Conservation (phyloP, 2,797 vertebrate species). For the Uromys caudimaculatus region DNA sequence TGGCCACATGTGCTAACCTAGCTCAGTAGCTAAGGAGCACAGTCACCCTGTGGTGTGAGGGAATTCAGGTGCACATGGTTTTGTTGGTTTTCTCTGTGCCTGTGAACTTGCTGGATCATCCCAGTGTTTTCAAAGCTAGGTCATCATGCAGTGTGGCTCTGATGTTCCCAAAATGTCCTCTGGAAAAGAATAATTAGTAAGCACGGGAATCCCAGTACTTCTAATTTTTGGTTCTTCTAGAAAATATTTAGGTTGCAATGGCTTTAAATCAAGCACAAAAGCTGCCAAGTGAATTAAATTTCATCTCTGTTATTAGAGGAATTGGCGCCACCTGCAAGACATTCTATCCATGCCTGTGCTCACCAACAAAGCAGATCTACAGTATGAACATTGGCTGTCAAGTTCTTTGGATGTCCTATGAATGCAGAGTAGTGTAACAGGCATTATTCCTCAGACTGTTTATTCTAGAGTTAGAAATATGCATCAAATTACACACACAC, state of each 20-base stretch:
- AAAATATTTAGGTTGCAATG: slow-evolving; percentile 38
- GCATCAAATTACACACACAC: background rate
- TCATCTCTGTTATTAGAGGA: slow-evolving; percentile 64
- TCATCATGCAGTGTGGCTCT: fast-evolving
- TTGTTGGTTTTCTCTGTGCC: background rate
- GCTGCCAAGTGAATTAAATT: slow-evolving; percentile 53
- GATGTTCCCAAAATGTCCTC: background rate
- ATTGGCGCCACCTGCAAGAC: slow-evolving; percentile 49
- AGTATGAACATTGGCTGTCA: background rate
- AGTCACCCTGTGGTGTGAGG: background rate
- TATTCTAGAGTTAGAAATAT: background rate
- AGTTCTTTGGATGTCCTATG: background rate
- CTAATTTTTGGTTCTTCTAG: background rate
- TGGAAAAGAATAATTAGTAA: background rate
- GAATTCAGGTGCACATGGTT: fast-evolving
- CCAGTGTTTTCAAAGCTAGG: background rate
- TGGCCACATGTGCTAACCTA: fast-evolving
- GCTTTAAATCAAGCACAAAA: background rate
- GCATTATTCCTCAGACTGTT: background rate
- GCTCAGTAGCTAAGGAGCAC: background rate
- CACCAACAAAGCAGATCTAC: background rate
- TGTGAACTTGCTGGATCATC: background rate
- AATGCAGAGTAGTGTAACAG: background rate
- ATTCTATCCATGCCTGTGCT: slow-evolving; percentile 29
- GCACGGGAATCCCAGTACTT: background rate